A percentile compares a stretch with the other conserved stretches of the same genome.
Evolutionary conservation across 2,888 invertebrate genomes (phyloP).

Genomic region (Oxystoma pomonae): DNA sequence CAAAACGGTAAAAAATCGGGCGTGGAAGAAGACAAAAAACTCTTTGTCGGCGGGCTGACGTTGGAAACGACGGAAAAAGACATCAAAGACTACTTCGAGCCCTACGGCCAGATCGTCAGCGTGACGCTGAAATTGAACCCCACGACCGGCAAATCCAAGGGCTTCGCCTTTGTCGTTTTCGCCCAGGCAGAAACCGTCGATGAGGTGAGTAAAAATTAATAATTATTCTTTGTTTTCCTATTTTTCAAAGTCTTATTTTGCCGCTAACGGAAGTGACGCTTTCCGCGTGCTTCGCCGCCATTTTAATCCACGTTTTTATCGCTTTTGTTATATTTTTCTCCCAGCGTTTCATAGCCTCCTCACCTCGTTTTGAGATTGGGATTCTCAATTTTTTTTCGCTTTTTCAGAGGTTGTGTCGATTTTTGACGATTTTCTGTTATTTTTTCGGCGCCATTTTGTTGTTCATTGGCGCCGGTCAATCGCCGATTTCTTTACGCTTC

Average conservation of each 20-base stretch:
- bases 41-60: conserved; percentile 25
- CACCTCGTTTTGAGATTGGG: not conserved
- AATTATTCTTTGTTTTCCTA: too few species aligned
- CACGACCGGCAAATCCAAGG: conserved; percentile 25
- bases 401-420: not conserved
- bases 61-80: conserved; percentile 25
- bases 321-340: too few species aligned
- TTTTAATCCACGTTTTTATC: not conserved
- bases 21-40: conserved; percentile 23
- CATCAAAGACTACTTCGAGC: conserved; percentile 22
- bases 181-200: conserved; percentile 19
- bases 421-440: not conserved
- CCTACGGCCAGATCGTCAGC: conserved; percentile 24
- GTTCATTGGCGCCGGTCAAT: not conserved
- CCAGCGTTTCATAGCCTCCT: not conserved
- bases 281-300: not conserved
- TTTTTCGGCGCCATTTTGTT: not conserved
- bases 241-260: too few species aligned
- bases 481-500: not conserved
- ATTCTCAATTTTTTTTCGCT: not conserved
- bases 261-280: not conserved
- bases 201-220: conserved; percentile 3
- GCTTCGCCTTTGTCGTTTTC: conserved; percentile 24
- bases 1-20: conserved; percentile 15
- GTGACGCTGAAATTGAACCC: conserved; percentile 26